Percentiles rank a stretch among this genome's conserved stretches.
Conservation (phyloP, 1,140 invertebrate species). For the Maniola jurtina region DNA sequence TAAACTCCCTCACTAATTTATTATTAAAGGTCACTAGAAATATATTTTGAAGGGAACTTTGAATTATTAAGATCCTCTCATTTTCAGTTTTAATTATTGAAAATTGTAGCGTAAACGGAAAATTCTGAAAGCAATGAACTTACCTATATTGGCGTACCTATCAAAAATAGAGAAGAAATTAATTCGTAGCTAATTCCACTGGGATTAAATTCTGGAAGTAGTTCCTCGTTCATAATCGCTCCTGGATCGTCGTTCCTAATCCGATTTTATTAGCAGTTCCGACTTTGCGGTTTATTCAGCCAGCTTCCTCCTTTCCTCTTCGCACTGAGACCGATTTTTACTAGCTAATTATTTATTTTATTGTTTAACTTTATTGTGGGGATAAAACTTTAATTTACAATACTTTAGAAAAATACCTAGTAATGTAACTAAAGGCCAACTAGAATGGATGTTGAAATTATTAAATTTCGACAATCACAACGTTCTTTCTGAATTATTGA, state of each 20-base stretch:
- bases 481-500: no score
- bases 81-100: no score
- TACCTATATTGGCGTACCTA: not conserved
- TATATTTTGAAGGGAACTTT: no score
- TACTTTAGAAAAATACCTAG: no score
- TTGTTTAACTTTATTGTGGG: not conserved
- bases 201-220: not conserved
- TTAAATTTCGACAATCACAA: no score
- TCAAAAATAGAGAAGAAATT: not conserved
- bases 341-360: conserved; percentile 7
- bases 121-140: not conserved
- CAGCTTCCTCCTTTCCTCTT: not conserved
- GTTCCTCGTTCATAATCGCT: conserved; percentile 6
- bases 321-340: not conserved
- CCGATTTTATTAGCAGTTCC: conserved; percentile 8
- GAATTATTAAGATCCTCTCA: no score
- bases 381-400: not conserved
- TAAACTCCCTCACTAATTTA: no score
- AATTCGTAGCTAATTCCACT: not conserved
- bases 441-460: no score
- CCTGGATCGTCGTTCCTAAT: conserved; percentile 9
- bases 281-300: conserved; percentile 10
- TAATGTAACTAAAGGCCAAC: no score
- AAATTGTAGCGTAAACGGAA: no score
- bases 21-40: no score